These are phyloP conservation scores for Meles meles DNA, from an alignment of 2,113 vertebrate species.

Conservation along the genomic window DNA sequence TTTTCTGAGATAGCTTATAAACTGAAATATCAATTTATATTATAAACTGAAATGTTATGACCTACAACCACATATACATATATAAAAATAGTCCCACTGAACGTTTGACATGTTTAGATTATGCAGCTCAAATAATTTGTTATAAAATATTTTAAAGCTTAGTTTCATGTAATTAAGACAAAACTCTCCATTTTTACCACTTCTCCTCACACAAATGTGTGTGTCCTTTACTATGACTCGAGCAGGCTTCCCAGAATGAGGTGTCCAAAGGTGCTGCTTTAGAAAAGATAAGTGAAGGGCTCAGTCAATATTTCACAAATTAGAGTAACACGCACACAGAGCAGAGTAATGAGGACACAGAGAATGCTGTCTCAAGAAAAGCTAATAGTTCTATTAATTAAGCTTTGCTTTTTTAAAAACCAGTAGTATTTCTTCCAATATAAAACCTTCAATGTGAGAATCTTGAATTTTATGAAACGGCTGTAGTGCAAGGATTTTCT, in stretches of 20 bases:
- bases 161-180: conserved; percentile 69
- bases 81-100: conserved; percentile 78
- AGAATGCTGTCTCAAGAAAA: conserved; percentile 68
- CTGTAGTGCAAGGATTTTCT: conserved; percentile 73
- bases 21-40: conserved; percentile 77
- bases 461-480: conserved; percentile 67
- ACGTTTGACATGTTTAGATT: conserved; percentile 80
- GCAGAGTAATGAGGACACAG: conserved; percentile 57
- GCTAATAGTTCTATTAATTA: conserved; percentile 64
- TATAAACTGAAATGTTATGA: conserved; percentile 76
- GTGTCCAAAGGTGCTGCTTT: conserved; percentile 65
- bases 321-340: conserved; percentile 56
- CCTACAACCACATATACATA: conserved; percentile 76
- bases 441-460: conserved; percentile 69
- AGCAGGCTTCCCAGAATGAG: conserved; percentile 67
- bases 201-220: conserved; percentile 44
- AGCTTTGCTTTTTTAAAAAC: conserved; percentile 66
- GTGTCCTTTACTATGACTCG: conserved; percentile 39
- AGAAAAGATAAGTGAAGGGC: conserved; percentile 65
- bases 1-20: conserved; percentile 75
- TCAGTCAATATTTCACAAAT: conserved; percentile 72
- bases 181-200: conserved; percentile 72
- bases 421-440: conserved; percentile 73
- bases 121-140: conserved; percentile 73
- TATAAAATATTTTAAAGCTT: conserved; percentile 75